phyloP scores from a whole-genome alignment of 2,797 vertebrate genomes.

The Carduelis carduelis region DNA sequence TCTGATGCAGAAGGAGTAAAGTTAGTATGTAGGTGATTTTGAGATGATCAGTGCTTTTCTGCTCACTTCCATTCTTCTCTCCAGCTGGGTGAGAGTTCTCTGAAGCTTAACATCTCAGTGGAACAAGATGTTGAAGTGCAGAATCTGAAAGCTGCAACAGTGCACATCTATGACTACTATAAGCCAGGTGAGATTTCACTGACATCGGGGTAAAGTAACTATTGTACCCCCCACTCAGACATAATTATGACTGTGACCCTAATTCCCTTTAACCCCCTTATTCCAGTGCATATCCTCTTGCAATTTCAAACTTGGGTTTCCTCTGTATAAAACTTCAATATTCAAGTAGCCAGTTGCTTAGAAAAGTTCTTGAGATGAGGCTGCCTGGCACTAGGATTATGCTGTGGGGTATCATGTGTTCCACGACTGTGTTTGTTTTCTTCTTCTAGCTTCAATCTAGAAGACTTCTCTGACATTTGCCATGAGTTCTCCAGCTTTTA shows the following conservation, averaged over 20 bases:
- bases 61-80: not conserved
- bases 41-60: not conserved
- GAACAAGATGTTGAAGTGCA: constrained; percentile 60
- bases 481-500: not conserved
- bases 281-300: not conserved
- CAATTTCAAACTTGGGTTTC: not conserved
- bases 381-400: not conserved
- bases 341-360: not conserved
- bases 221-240: not conserved
- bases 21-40: not conserved
- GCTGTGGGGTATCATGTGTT: not conserved
- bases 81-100: constrained; percentile 34
- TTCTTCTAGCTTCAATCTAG: not conserved
- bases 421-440: not conserved
- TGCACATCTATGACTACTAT: constrained; percentile 70
- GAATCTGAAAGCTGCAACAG: constrained; percentile 65
- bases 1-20: not conserved
- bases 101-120: constrained; percentile 58
- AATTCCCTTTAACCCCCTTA: not conserved
- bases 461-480: not conserved
- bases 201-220: not conserved
- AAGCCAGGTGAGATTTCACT: constrained; percentile 56
- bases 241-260: not conserved
- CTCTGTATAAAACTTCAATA: not conserved
- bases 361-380: not conserved